These are phyloP conservation scores for Diadema setosum DNA, from an alignment of 35 echinoderm and acorn worm genomes.

Conservation along the genomic window DNA sequence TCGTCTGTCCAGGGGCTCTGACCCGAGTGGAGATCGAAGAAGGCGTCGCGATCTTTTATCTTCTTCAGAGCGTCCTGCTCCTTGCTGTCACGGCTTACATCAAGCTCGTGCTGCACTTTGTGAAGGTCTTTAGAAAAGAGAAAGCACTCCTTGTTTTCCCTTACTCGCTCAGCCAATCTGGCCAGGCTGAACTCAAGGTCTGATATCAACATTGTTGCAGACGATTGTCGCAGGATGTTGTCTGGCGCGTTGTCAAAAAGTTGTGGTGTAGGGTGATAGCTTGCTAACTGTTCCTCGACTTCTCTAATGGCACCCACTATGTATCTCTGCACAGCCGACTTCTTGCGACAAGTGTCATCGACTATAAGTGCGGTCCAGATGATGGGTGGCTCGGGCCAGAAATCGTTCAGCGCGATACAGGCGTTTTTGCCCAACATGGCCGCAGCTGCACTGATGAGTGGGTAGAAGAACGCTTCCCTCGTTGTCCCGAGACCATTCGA, in stretches of 20 bases:
- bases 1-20: not conserved
- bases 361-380: not conserved
- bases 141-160: no score
- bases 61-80: not conserved
- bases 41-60: not conserved
- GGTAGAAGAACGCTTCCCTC: not conserved
- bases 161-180: not conserved
- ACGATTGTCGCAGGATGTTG: not conserved
- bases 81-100: not conserved
- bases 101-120: not conserved
- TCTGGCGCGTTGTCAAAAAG: not conserved
- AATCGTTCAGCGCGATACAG: not conserved
- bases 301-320: not conserved
- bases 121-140: not conserved
- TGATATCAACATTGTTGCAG: not conserved
- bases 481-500: not conserved
- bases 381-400: not conserved
- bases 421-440: not conserved
- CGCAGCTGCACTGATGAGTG: not conserved
- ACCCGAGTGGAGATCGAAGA: not conserved
- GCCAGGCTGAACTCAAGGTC: not conserved
- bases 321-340: not conserved
- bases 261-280: not conserved
- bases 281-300: not conserved
- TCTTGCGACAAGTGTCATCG: not conserved